These are phyloP conservation scores for Drosophila subpulchrella DNA, from an alignment of 1,140 invertebrate genomes.

Conservation along the genomic window DNA sequence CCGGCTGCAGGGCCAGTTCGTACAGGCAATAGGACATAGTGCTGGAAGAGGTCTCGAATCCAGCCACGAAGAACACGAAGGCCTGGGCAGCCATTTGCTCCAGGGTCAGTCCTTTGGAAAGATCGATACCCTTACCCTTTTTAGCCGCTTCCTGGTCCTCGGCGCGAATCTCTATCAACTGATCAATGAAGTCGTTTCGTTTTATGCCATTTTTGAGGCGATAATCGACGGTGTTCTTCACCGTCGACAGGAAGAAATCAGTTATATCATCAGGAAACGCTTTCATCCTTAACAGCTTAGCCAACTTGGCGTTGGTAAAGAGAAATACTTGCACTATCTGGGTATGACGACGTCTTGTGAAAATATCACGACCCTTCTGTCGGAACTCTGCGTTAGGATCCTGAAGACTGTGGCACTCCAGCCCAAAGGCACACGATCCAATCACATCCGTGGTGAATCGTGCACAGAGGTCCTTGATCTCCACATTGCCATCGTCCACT, in stretches of 20 bases:
- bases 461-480: conserved; percentile 86
- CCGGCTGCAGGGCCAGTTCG: conserved; percentile 76
- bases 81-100: conserved; percentile 77
- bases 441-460: conserved; percentile 88
- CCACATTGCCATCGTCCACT: conserved; percentile 84
- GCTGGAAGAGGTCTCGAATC: conserved; percentile 79
- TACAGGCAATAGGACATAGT: conserved; percentile 85
- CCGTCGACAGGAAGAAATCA: conserved; percentile 82
- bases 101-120: conserved; percentile 55
- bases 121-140: conserved; percentile 50
- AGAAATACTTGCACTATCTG: conserved; percentile 46
- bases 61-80: conserved; percentile 79
- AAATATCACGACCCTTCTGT: conserved; percentile 62
- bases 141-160: conserved; percentile 45
- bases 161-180: conserved; percentile 76
- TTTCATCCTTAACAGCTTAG: conserved; percentile 52
- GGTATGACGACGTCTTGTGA: conserved; percentile 48
- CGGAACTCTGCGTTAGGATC: conserved; percentile 85
- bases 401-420: conserved; percentile 85
- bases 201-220: conserved; percentile 75
- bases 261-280: conserved; percentile 68
- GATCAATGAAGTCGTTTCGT: conserved; percentile 84
- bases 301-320: conserved; percentile 50
- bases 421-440: conserved; percentile 85
- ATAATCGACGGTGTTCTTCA: conserved; percentile 80